A percentile compares a stretch with the other conserved stretches of the same genome.
phyloP scores from a whole-genome alignment of 2,888 invertebrate genomes.

The Pristionchus mayeri region DNA sequence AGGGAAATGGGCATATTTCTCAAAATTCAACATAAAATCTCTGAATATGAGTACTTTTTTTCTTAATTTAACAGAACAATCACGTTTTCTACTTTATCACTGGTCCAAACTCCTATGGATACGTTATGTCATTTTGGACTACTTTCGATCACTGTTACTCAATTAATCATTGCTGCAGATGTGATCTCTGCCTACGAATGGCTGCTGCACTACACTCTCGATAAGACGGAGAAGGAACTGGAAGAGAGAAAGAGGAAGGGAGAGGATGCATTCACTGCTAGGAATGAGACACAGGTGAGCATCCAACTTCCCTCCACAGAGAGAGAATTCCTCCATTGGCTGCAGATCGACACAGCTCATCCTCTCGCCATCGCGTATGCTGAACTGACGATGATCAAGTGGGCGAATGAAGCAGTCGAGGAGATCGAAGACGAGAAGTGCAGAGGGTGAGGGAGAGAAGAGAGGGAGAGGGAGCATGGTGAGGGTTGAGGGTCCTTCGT shows the following conservation, averaged over 20 bases:
- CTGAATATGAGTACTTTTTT: too few relatives aligned
- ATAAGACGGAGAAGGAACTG: neutral
- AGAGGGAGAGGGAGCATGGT: neutral
- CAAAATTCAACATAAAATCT: too few relatives aligned
- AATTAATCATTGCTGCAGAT: constrained; percentile 15
- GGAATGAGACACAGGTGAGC: constrained; percentile 84
- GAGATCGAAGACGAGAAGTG: neutral
- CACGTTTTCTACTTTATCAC: too few relatives aligned
- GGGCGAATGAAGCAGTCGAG: constrained; percentile 57
- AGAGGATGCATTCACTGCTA: constrained; percentile 53
- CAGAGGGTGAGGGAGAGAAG: neutral
- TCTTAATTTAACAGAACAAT: too few relatives aligned
- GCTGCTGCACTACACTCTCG: neutral
- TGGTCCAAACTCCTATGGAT: too few relatives aligned
- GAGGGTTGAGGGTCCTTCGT: neutral
- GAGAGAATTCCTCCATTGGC: too few relatives aligned
- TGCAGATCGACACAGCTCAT: constrained; percentile 75
- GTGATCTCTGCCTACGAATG: neutral
- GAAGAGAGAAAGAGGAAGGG: neutral
- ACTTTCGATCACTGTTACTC: too few relatives aligned
- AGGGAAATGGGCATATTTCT: too few relatives aligned
- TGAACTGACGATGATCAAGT: constrained; percentile 81
- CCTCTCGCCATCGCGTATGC: constrained; percentile 87
- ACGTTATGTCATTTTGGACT: too few relatives aligned
- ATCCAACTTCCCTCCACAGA: neutral